A percentile compares a stretch with the other conserved stretches of the same genome.
phyloP scores from a whole-genome alignment of 2,797 vertebrate species.

The Muscicapa comitata region DNA sequence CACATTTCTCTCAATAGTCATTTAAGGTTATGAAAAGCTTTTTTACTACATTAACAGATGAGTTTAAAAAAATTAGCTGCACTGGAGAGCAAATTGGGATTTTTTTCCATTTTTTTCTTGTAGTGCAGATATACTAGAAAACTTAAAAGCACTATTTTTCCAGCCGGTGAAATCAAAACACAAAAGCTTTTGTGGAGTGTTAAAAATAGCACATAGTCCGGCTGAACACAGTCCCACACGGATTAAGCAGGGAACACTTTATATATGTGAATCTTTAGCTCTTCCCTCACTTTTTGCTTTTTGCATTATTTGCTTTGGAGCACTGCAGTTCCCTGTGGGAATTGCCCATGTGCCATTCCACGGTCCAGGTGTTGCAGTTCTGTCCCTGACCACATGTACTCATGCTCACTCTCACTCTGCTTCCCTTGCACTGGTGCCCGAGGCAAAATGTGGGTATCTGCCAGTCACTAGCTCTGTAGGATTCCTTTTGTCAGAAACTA shows the following conservation, averaged over 20 bases:
- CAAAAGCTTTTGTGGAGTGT: background rate
- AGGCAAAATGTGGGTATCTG: background rate
- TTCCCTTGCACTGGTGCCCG: background rate
- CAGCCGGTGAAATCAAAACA: background rate
- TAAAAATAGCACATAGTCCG: background rate
- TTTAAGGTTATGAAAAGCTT: background rate
- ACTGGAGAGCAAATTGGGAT: background rate
- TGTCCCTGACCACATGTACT: background rate
- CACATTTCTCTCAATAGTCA: background rate
- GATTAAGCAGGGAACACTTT: background rate
- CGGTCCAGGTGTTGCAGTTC: background rate
- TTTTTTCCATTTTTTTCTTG: background rate
- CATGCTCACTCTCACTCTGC: background rate
- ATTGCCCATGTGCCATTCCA: background rate
- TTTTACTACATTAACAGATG: background rate
- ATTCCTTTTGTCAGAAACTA: background rate
- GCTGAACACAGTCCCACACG: background rate
- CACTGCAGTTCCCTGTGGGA: background rate
- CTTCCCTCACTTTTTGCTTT: background rate
- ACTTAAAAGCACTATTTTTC: background rate
- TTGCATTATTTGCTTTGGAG: background rate
- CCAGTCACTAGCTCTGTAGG: background rate
- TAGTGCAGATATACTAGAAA: background rate
- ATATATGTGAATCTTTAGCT: background rate
- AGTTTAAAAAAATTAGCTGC: background rate